Percentiles rank a stretch among this genome's conserved stretches.
Evolutionary conservation across 2,888 invertebrate genomes (phyloP).

Genomic region (Germaria angustata): DNA sequence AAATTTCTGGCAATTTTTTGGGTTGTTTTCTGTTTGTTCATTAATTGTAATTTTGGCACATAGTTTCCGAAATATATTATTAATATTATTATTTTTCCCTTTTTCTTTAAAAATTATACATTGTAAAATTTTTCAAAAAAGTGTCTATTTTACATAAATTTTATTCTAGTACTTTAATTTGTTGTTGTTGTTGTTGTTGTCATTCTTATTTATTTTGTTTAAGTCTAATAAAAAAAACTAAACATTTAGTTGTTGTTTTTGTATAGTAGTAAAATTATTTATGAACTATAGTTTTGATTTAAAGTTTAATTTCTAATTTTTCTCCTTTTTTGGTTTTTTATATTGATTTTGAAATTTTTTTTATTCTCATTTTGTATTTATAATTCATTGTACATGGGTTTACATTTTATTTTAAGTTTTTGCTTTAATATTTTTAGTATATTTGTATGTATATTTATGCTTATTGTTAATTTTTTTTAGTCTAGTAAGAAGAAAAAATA

Average conservation of each 20-base stretch:
- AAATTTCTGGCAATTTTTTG: constrained; percentile 46
- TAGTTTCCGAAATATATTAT: constrained; percentile 76
- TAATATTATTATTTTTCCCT: not conserved
- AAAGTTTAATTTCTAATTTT: constrained; percentile 1
- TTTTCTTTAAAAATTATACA: constrained; percentile 24
- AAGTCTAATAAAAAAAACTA: constrained; percentile 49
- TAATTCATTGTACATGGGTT: constrained; percentile 58
- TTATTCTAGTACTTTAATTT: constrained; percentile 19
- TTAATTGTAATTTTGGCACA: constrained; percentile 76
- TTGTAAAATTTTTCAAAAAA: constrained; percentile 26
- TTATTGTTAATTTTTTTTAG: not conserved
- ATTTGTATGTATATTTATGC: not conserved
- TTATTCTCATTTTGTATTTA: constrained; percentile 18
- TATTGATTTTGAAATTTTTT: not conserved
- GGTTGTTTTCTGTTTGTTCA: constrained; percentile 49
- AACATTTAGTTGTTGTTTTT: constrained; percentile 34
- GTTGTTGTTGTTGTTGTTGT: not conserved
- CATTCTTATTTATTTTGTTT: constrained; percentile 55
- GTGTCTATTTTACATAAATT: not conserved
- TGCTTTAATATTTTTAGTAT: not conserved
- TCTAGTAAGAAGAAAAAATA: constrained; percentile 22
- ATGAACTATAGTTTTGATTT: constrained; percentile 42
- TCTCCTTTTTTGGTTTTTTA: not conserved
- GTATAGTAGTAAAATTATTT: constrained; percentile 8
- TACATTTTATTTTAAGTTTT: constrained; percentile 12